Evolutionary conservation across 2,797 vertebrate genomes (phyloP), one percentile per base, ranked within the genome.

Genomic region (Acrocephalus scirpaceus): DNA sequence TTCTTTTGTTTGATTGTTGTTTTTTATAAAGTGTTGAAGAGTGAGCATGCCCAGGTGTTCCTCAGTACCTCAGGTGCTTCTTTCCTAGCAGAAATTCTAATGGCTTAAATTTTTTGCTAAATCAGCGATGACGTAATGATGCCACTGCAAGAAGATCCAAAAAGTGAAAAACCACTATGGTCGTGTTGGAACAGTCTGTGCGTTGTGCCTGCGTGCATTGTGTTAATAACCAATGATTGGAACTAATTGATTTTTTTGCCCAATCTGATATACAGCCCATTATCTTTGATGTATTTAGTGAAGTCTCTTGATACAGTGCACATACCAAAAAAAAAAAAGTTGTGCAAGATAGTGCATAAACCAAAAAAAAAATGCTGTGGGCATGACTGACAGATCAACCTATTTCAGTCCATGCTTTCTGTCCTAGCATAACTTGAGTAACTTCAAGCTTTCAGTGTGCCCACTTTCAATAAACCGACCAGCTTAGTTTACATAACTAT

Each of bases 131-230:
- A 42, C 11, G 16, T 71, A 50, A 3, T 72, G 36, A 38, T 50
- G 38, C 21, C 45, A 26, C 45, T 58, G 26, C 0, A 11, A 50
- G 58, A 64, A 70, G 18, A 67, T 48, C 20, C 36, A 29, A 25
- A n/a, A 44, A 70, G 44, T 58, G 29, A 48, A 66, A 88, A 88
- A n/a, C 10, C 3, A 0, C 61, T 48, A 11, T 23, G 45, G 17
- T 44, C 20, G 2, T 48, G 11, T 8, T 71, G 54, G 34, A 92
- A 61, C 42, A 89, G 32, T 56, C 70, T 30, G 27, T 76, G 48
- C 2, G 0, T 85, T 92, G 34, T 51, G 66, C 18, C 58, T 12
- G 18, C 0, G 0, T 76, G 25, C 1, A 0, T 7, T 77, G 22
- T 9, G 7, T 76, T 83, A 83, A 83, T 83, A 71, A 88, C 17